Evolutionary conservation across 1,140 invertebrate species (phyloP), one percentile per base, ranked within the genome.

Genomic region (Chrysopa pallens): DNA sequence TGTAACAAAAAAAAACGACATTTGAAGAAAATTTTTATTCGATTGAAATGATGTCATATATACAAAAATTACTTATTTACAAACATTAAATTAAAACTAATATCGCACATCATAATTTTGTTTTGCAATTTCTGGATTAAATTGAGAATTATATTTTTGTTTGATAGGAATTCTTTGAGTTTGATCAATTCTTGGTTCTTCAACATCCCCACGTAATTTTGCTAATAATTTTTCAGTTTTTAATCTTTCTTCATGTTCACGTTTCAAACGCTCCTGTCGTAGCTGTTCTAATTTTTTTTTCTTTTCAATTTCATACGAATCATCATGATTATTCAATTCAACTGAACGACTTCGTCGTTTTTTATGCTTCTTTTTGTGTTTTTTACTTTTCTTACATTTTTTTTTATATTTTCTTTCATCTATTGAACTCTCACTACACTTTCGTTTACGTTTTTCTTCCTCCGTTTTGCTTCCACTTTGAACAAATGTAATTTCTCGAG

Each of bases 91-190:
- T 23, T 33, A 33, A 33, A 33, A 4, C n/a, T 33, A 33, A 33
- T 33, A 33, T 11, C 8, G 8, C 2, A 54, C 67, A 51, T 60
- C 62, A 56, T 63, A 74, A 67, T 87, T 87, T 65, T 88, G 83
- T 54, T 78, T 73, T 15, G 84, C 85, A 29, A 89, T 60, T 63
- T 85, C 75, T 39, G 90, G 90, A 66, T 91, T 93, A 59, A 87
- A 94, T 63, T 93, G 88, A 6, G 85, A 89, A 68, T 90, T 91
- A 57, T 95, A 94, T 64, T 80, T 83, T 52, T 81, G 76, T 51
- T 69, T 68, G 4, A 74, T 59, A 46, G 50, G 48, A 39, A 57
- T 52, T 50, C 59, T 48, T 40, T 55, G 33, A 39, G 51, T 42
- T 47, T 51, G 42, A 29, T 50, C 35, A 15, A 48, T 45, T 38